Base-by-base conservation (phyloP, 2,888 invertebrate species). In the Drosophila borborema region DNA sequence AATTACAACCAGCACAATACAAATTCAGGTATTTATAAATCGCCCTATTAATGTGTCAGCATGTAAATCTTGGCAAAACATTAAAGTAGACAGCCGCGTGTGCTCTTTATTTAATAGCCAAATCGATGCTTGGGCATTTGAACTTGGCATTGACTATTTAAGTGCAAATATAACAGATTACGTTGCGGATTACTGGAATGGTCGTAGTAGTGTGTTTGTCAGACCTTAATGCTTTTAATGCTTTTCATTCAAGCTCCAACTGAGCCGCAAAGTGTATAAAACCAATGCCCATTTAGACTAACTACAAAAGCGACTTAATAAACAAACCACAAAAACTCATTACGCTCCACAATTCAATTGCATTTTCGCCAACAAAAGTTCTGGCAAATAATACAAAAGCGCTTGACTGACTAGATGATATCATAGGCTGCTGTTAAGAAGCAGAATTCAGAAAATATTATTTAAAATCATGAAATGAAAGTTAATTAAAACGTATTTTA, bases 261-360 rank as follows among this genome's bases (percentile, higher is more conserved):
- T 38, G 8, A 36, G 45, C 46, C 18, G n/a, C 18, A 40, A 64
- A 72, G 48, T 46, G 45, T 28, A 55, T 45, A 43, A 43, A 46
- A 16, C 48, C 51, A 66, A 66, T 43, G n/a, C 18, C 40, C 55
- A 67, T 66, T 82, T 69, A 16, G 18, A 41, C 46, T 31, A 46
- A 41, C 54, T 61, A 70, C 71, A 81, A 71, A 74, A 67, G 65
- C 66, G 40, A 58, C 63, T 71, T 68, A 69, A 64, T 70, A 72
- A 70, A 54, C 62, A 56, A 49, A 20, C 79, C 75, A 64, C 84
- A 66, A 67, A 84, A 81, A 78, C 72, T 89, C 84, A 89, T 86
- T 86, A 75, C 65, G 63, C 28, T 58, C 34, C 40, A 64, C 66
- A 75, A 86, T 83, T 75, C 60, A 56, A 84, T 86, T 75, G 64